A percentile compares a stretch with the other conserved stretches of the same genome.
These are phyloP conservation scores for Lasius platythorax DNA, from an alignment of 2,888 invertebrate species.

Conservation along the genomic window DNA sequence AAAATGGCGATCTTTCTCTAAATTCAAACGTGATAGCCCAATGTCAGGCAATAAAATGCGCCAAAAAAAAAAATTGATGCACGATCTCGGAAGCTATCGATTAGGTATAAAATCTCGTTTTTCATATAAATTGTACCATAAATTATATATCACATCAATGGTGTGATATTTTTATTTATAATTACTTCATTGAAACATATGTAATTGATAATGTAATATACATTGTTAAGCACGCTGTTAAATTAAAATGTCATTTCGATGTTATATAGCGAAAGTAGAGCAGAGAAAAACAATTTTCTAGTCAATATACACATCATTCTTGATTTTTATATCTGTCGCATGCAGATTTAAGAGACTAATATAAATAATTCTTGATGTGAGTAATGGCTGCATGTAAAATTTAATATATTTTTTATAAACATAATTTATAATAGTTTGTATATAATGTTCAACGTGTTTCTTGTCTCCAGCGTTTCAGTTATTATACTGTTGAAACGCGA, in stretches of 20 bases:
- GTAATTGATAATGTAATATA: constrained; percentile 15
- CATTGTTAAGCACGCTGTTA: constrained; percentile 31
- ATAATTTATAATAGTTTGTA: neutral
- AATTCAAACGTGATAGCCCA: constrained; percentile 31
- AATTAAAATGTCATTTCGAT: constrained; percentile 22
- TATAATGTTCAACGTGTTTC: constrained; percentile 58
- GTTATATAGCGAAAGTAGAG: constrained; percentile 7
- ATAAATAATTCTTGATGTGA: neutral
- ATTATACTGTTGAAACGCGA: constrained; percentile 23
- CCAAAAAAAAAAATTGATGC: neutral
- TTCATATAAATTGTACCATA: neutral
- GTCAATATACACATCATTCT: constrained; percentile 39
- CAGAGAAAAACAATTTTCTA: constrained; percentile 35
- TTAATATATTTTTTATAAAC: constrained; percentile 23
- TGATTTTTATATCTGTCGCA: constrained; percentile 21
- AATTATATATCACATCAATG: constrained; percentile 8
- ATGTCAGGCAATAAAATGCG: constrained; percentile 10
- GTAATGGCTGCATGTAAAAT: constrained; percentile 34
- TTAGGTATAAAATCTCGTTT: constrained; percentile 27
- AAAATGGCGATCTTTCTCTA: constrained; percentile 14
- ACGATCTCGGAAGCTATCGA: constrained; percentile 9
- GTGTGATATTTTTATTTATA: constrained; percentile 44
- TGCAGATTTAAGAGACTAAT: neutral
- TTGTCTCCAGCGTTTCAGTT: constrained; percentile 73
- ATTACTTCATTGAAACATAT: constrained; percentile 37